A percentile compares a stretch with the other conserved stretches of the same genome.
Evolutionary conservation across 2,888 invertebrate genomes (phyloP).

Genomic region (Lasioglossum calceatum): DNA sequence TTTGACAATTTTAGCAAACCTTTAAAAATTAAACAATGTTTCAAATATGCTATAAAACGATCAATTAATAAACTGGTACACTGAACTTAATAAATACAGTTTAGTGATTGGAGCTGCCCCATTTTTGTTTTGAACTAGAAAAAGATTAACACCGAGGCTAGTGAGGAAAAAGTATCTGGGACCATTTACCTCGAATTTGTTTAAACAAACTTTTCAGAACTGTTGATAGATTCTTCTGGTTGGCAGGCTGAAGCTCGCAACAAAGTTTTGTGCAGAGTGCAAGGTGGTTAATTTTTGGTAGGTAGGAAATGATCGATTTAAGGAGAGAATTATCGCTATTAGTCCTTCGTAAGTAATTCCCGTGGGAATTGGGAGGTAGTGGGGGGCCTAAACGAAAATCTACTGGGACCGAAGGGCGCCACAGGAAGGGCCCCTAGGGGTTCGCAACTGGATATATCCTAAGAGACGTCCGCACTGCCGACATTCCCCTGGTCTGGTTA

Average conservation of each 20-base stretch:
- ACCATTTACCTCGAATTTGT: neutral
- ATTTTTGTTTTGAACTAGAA: too few relatives aligned
- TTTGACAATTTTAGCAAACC: neutral
- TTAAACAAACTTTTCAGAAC: neutral
- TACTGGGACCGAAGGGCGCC: slow-evolving; percentile 75
- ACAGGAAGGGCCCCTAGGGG: slow-evolving; percentile 81
- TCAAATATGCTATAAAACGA: too few relatives aligned
- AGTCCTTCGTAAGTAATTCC: slow-evolving; percentile 82
- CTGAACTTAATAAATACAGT: neutral
- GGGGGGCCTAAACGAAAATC: slow-evolving; percentile 71
- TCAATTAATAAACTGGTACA: neutral
- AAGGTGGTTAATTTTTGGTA: neutral
- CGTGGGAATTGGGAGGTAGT: slow-evolving; percentile 81
- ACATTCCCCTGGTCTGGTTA: slow-evolving; percentile 58
- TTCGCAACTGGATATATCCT: slow-evolving; percentile 78
- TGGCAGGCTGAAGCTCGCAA: neutral
- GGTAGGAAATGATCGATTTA: neutral
- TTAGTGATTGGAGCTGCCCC: too few relatives aligned
- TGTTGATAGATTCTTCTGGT: neutral
- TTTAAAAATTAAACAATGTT: neutral
- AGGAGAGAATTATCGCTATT: slow-evolving; percentile 70
- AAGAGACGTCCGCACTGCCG: slow-evolving; percentile 66
- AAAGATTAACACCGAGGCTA: too few relatives aligned
- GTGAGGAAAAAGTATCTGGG: too few relatives aligned
- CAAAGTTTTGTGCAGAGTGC: neutral